Evolutionary conservation across 2,797 vertebrate species (phyloP).

Genomic region (Lates japonicus): DNA sequence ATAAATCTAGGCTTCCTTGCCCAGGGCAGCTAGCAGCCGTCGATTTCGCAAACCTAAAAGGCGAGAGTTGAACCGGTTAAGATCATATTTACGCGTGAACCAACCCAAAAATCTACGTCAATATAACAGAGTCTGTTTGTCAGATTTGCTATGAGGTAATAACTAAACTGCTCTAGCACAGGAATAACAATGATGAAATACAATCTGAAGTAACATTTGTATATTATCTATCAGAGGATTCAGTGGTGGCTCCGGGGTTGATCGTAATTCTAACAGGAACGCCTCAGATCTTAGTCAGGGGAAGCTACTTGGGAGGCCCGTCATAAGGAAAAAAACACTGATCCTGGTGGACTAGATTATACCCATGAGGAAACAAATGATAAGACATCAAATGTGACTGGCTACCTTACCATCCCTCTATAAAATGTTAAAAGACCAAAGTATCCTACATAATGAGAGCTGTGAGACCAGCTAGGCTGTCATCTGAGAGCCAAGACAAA

Average conservation of each 20-base stretch:
- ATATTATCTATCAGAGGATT: background rate
- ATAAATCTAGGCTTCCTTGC: background rate
- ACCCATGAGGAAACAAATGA: slow-evolving; percentile 3
- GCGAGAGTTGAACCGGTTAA: background rate
- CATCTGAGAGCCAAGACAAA: background rate
- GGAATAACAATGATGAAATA: background rate
- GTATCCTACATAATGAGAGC: slow-evolving; percentile 4
- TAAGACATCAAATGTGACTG: background rate
- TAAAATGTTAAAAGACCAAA: slow-evolving; percentile 52
- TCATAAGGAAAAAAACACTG: background rate
- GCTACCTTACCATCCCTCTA: slow-evolving; percentile 37
- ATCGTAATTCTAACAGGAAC: too few relatives aligned
- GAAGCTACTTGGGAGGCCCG: slow-evolving; percentile 7
- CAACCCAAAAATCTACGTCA: background rate
- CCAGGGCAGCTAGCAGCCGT: background rate
- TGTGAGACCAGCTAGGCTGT: background rate
- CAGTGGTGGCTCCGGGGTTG: too few relatives aligned
- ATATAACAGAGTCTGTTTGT: background rate
- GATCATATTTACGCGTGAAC: background rate
- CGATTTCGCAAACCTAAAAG: background rate
- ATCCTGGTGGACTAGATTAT: too few relatives aligned
- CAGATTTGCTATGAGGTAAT: background rate
- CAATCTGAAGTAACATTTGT: too few relatives aligned
- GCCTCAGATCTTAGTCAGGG: background rate
- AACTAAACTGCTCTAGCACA: background rate